These are phyloP conservation scores for Poecilia velifera DNA, from an alignment of 2,797 vertebrate species.

Conservation along the genomic window DNA sequence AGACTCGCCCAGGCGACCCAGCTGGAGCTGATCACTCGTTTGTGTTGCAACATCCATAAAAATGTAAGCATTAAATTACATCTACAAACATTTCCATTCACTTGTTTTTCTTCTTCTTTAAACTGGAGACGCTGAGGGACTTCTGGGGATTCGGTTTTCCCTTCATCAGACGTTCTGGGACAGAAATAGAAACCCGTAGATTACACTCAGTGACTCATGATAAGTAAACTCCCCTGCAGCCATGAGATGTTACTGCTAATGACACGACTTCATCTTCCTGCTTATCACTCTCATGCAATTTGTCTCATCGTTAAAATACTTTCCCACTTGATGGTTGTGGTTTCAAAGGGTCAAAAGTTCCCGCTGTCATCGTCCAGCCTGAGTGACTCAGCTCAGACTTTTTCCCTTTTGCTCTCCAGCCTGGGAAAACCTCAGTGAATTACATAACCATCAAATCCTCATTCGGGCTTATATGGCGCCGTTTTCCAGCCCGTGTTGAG, in stretches of 20 bases:
- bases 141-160: background rate
- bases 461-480: constrained; percentile 49
- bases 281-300: constrained; percentile 14
- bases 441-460: constrained; percentile 69
- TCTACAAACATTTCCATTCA: background rate
- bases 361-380: background rate
- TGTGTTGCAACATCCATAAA: constrained; percentile 36
- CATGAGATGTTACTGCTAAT: background rate
- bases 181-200: constrained; percentile 10
- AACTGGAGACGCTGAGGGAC: background rate
- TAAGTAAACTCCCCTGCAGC: constrained; percentile 3
- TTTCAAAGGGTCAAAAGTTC: background rate
- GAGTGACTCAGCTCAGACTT: constrained; percentile 30
- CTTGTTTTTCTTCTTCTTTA: constrained; percentile 1
- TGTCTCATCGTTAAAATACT: background rate
- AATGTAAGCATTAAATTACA: constrained; percentile 52
- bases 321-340: constrained; percentile 6
- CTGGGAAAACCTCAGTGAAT: constrained; percentile 45
- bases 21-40: constrained; percentile 50
- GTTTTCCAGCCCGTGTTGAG: constrained; percentile 51
- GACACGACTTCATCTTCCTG: constrained; percentile 5
- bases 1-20: constrained; percentile 43
- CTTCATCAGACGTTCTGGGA: background rate
- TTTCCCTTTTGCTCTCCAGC: constrained; percentile 3
- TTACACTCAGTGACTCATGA: constrained; percentile 2